Evolutionary conservation across 2,888 invertebrate genomes (phyloP), one percentile per base, ranked within the genome.

Genomic region (Acanthacorydalis orientalis): DNA sequence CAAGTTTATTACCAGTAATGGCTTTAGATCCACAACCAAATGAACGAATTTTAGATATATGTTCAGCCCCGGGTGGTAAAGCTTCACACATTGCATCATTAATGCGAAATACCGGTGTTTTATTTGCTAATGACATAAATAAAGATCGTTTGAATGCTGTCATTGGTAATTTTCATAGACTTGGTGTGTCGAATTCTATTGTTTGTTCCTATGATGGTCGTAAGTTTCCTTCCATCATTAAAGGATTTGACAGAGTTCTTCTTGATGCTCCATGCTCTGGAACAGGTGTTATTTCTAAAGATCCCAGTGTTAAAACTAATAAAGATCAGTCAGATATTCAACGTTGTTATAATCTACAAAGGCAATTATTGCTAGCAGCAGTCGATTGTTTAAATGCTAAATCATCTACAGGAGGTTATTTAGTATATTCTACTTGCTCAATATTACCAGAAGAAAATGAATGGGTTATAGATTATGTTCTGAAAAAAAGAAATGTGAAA

Each of bases 351-450:
- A 93, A 89, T 56, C 69, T 97, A 43, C 98, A 99, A 66, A 78
- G 91, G 47, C 86, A 96, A 61, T 70, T 99, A 31, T 69, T 99
- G 4, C 67, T 97, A 47, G 83, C 92, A 4, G 98, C 98, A n/a
- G 95, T 99, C 54, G 98, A 99, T 68, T 88, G 88, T 59, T 80
- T 90, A 39, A 88, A 91, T 68, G 89, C 92, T 1, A 88, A 87
- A 57, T 95, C 96, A 0, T 72, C 82, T 48, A 81, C 86, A 12
- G 98, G 97, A 33, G 96, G 97, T 10, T 89, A 89, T 60, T 74
- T 99, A 51, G 96, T 99, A 1, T 99, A 99, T 65, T 98, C 97
- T 0, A 99, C 98, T 0, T 99, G 98, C 67, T 98, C 98, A 1
- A 80, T 99, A 53, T 68, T 97, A 57, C 89, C 95, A 0, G 98